These are phyloP conservation scores for Agapornis canus DNA, from an alignment of 2,797 vertebrate species.

Conservation along the genomic window DNA sequence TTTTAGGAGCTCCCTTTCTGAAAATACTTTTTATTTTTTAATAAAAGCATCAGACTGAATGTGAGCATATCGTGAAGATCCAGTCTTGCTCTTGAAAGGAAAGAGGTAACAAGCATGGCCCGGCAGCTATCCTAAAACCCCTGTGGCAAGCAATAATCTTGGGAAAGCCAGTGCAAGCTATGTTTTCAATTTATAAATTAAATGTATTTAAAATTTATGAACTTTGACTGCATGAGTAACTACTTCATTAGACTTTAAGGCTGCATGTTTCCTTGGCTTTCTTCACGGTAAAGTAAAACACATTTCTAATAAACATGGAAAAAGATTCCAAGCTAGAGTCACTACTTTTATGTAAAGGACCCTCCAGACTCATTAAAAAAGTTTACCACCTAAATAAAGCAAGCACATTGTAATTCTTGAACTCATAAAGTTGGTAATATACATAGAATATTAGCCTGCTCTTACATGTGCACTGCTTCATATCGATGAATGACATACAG, in stretches of 20 bases:
- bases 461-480: neutral
- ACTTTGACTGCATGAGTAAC: constrained; percentile 53
- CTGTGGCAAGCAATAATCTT: constrained; percentile 53
- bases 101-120: neutral
- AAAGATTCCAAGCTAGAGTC: constrained; percentile 50
- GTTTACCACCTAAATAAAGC: constrained; percentile 55
- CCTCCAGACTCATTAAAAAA: constrained; percentile 64
- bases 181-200: constrained; percentile 54
- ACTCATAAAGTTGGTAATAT: constrained; percentile 13
- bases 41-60: neutral
- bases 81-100: neutral
- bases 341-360: constrained; percentile 53
- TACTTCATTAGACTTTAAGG: constrained; percentile 46
- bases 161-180: constrained; percentile 32
- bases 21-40: neutral
- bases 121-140: neutral
- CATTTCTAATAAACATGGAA: constrained; percentile 65
- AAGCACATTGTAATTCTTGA: constrained; percentile 40
- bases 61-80: neutral
- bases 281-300: constrained; percentile 35
- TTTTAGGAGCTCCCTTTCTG: neutral
- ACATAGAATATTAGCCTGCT: neutral
- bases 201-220: constrained; percentile 63
- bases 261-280: constrained; percentile 39
- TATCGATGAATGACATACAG: neutral